Evolutionary conservation across 2,113 vertebrate genomes (phyloP).

Genomic region (Gila orcuttii): DNA sequence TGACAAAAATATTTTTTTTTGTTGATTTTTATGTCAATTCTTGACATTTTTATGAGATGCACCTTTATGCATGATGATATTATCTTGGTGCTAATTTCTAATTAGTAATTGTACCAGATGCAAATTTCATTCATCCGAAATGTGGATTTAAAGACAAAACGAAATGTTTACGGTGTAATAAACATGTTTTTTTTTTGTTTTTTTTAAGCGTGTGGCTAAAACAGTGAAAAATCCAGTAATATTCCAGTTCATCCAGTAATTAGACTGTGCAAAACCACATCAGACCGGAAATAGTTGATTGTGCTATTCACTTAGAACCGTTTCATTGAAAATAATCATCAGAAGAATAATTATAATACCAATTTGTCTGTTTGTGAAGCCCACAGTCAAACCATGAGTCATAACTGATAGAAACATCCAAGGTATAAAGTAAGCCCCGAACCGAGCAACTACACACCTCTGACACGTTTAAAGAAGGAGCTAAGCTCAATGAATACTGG

Average conservation of each 20-base stretch:
- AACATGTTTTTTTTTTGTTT: background rate
- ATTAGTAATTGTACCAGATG: background rate
- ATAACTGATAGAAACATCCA: slow-evolving; percentile 66
- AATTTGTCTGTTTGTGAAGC: slow-evolving; percentile 55
- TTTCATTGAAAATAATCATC: slow-evolving; percentile 57
- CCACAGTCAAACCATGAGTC: slow-evolving; percentile 60
- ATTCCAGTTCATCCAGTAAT: slow-evolving; percentile 17
- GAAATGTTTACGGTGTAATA: background rate
- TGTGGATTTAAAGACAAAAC: background rate
- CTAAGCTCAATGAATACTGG: slow-evolving; percentile 71
- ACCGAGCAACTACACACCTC: slow-evolving; percentile 72
- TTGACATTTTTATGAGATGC: background rate
- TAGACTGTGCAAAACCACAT: slow-evolving; percentile 45
- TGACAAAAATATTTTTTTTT: background rate
- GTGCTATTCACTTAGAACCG: slow-evolving; percentile 74
- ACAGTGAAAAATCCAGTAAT: background rate
- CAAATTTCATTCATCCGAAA: background rate
- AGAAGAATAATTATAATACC: slow-evolving; percentile 27
- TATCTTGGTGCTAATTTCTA: background rate
- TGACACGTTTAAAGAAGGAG: slow-evolving; percentile 69
- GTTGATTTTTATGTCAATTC: background rate
- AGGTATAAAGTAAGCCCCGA: slow-evolving; percentile 69
- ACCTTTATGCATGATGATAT: background rate
- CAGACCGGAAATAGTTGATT: slow-evolving; percentile 65
- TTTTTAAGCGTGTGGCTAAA: background rate